A percentile compares a stretch with the other conserved stretches of the same genome.
Evolutionary conservation across 2,888 invertebrate genomes (phyloP).

Genomic region (Drosophila ustulata): DNA sequence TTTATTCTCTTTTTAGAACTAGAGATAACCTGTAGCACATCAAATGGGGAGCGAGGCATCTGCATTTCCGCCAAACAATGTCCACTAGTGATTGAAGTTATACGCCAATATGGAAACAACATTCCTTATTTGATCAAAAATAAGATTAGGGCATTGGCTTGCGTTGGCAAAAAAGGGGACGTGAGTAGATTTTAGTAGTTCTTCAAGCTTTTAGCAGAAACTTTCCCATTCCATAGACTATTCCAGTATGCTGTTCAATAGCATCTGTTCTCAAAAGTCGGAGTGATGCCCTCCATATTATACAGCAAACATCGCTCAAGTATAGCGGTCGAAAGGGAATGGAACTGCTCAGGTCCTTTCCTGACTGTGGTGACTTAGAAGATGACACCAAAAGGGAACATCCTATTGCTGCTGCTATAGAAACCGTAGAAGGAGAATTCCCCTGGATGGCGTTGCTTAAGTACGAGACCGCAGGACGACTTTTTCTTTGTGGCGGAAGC

Average conservation of each 20-base stretch:
- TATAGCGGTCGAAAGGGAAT: constrained; percentile 58
- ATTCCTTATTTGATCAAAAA: constrained; percentile 33
- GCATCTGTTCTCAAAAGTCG: background rate
- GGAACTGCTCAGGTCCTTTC: constrained; percentile 52
- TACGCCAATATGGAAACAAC: constrained; percentile 40
- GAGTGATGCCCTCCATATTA: background rate
- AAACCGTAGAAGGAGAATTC: constrained; percentile 88
- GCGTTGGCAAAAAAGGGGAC: constrained; percentile 5
- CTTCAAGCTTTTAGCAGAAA: background rate
- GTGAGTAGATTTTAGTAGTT: constrained; percentile 26
- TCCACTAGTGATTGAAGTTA: constrained; percentile 36
- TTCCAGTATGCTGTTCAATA: constrained; percentile 54
- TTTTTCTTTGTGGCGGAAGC: constrained; percentile 83
- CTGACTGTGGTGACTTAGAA: constrained; percentile 86
- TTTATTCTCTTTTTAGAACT: constrained; percentile 34
- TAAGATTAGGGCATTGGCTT: constrained; percentile 46
- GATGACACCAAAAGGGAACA: background rate
- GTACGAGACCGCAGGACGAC: constrained; percentile 85
- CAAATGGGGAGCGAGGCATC: constrained; percentile 31
- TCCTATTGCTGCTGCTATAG: constrained; percentile 85
- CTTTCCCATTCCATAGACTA: constrained; percentile 14
- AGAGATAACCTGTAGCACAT: constrained; percentile 41
- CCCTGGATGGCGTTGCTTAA: constrained; percentile 91
- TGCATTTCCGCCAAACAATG: constrained; percentile 54
- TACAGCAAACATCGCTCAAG: background rate